Percentiles rank a stretch among this genome's conserved stretches.
These are phyloP conservation scores for Listrodromus nycthemerus DNA, from an alignment of 2,888 invertebrate species.

Conservation along the genomic window DNA sequence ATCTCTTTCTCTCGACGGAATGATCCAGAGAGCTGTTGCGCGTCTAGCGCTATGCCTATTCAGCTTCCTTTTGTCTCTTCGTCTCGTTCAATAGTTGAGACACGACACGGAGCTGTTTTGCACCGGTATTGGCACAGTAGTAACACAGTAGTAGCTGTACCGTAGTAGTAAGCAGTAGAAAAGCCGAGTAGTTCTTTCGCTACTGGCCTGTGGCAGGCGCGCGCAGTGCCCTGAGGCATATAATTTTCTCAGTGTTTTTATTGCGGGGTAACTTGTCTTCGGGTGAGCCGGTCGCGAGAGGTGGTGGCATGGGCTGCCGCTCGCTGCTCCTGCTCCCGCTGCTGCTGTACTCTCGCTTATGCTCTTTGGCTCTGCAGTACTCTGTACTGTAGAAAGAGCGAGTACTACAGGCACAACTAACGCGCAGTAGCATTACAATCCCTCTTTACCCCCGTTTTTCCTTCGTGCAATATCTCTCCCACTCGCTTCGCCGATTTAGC, in stretches of 20 bases:
- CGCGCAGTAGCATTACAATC: conserved; percentile 82
- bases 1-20: conserved; percentile 71
- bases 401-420: conserved; percentile 83
- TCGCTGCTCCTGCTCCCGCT: neutral
- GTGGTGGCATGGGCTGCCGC: conserved; percentile 72
- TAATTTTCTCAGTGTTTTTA: conserved; percentile 84
- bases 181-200: conserved; percentile 81
- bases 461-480: conserved; percentile 13
- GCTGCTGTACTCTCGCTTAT: conserved; percentile 6
- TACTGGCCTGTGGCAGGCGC: conserved; percentile 75
- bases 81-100: conserved; percentile 26
- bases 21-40: conserved; percentile 15
- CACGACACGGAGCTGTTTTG: conserved; percentile 32
- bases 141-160: conserved; percentile 34
- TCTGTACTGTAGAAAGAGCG: conserved; percentile 53
- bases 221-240: conserved; percentile 81
- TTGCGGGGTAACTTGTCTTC: conserved; percentile 85
- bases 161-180: conserved; percentile 73
- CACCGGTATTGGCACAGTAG: conserved; percentile 42
- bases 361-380: conserved; percentile 9
- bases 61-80: conserved; percentile 27
- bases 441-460: conserved; percentile 67
- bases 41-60: conserved; percentile 17
- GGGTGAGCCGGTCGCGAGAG: conserved; percentile 81
- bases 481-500: conserved; percentile 19